Evolutionary conservation across 2,888 invertebrate genomes (phyloP), one percentile per base, ranked within the genome.

Genomic region (Antheraea assamensis): DNA sequence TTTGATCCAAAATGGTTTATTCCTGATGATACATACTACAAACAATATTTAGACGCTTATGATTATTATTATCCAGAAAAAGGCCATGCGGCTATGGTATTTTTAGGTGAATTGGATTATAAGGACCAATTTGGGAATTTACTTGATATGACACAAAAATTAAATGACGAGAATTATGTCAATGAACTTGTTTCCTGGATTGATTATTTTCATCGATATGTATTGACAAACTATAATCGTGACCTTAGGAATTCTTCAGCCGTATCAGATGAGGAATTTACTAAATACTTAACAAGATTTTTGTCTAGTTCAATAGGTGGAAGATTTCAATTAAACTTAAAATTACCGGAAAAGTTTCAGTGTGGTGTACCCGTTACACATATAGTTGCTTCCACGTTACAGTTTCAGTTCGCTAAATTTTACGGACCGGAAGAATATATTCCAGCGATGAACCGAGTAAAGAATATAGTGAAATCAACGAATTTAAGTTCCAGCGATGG

Each of bases 1-100:
- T 98, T 97, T 88, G 97, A 98, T 87, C 96, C 97, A 0, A 95
- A 95, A 73, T 97, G 97, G 97, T 97, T 98, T 84, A 95, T 98
- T 74, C 97, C 98, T 0, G 95, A 96, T 73, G 95, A 95, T 72
- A 96, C 97, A 0, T 96, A 97, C 85, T 95, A 96, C 72, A 95
- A 95, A 79, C 88, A 96, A 73, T 98, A 95, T 87, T 82, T 96
- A 5, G 83, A 90, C 66, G 90, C 93, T n/a, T 92, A 95, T 73
- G 95, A 95, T 72, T 78, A 90, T 74, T 96, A 95, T 82, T 98
- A 96, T 87, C 97, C 97, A 0, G 93, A 95, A 49, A 95, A 95
- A 74, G 97, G 95, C 0, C 92, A 95, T 80, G 93, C 95, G 74
- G 97, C 95, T 1, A 95, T 95, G 78, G 90, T 97, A 49, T 96